A percentile compares a stretch with the other conserved stretches of the same genome.
These are phyloP conservation scores for Ceriagrion tenellum DNA, from an alignment of 2,888 invertebrate genomes.

Conservation along the genomic window DNA sequence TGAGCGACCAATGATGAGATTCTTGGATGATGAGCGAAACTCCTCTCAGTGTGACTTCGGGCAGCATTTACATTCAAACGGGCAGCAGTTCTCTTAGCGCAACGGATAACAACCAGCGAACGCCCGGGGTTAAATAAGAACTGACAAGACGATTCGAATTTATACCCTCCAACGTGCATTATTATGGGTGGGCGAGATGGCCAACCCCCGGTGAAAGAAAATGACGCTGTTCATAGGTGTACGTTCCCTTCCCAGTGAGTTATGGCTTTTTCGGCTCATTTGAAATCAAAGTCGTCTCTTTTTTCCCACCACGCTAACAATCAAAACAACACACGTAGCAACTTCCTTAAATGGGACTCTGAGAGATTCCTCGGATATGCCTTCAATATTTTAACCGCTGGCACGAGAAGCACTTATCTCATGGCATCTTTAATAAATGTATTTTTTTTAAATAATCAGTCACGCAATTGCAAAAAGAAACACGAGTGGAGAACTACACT, in stretches of 20 bases:
- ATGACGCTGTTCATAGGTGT: background rate
- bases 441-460: background rate
- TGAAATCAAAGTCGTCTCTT: background rate
- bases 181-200: background rate
- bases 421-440: background rate
- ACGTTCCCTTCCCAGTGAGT: background rate
- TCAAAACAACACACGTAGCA: background rate
- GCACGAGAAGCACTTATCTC: background rate
- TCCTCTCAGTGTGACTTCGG: too few relatives aligned
- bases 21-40: too few relatives aligned
- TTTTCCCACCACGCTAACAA: background rate
- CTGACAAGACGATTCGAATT: background rate
- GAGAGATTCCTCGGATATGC: too few relatives aligned
- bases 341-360: background rate
- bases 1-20: too few relatives aligned
- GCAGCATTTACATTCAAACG: background rate
- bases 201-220: background rate
- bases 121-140: background rate
- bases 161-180: slow-evolving; percentile 9
- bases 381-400: background rate
- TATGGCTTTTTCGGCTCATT: background rate
- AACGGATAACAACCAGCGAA: background rate
- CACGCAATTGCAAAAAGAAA: background rate
- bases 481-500: too few relatives aligned
- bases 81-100: background rate